Base-by-base conservation (phyloP, 2,113 vertebrate genomes). In the Phalacrocorax brasilianus region DNA sequence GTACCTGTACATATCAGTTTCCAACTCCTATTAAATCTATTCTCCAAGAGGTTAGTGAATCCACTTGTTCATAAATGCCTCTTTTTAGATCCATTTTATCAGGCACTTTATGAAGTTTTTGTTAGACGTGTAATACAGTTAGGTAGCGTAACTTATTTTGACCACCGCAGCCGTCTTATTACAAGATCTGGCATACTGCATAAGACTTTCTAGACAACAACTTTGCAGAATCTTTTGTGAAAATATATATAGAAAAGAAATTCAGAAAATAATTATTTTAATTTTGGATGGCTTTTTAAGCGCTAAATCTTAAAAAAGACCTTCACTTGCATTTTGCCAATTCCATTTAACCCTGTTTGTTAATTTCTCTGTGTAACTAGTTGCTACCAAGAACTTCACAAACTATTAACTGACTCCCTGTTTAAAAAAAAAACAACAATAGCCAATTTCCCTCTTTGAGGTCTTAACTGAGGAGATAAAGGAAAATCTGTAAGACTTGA, bases 401-500 rank as follows among this genome's bases (percentile, higher is more conserved):
- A 74, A 68, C 5, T 20, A 47, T 47, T 66, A 75, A 81, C 1
- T 45, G 12, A 40, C 14, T 71, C 13, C n/a, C 26, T 75, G 17
- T 44, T 38, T 38, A 38, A 38, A 44, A 27, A 16, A 45, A 61
- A 80, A 78, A 12, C 8, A 6, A 7, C 38, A 38, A 45, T 24
- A 23, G 28, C 0, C 1, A 27, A 5, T 52, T 77, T 89, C 53
- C 59, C 11, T 58, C 26, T 45, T 23, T 40, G 17, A 76, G 55
- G 8, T 47, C 14, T 70, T 76, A 78, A 45, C 17, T 12, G 12
- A 90, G 26, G 9, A 61, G 13, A 45, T 27, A 65, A 12, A 47
- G 45, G 9, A 77, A 88, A 62, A 52, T 30, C 8, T 0, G 0
- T 42, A 85, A 77, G 7, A 82, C 1, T 1, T 75, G 6, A 55